A percentile compares a stretch with the other conserved stretches of the same genome.
Evolutionary conservation across 92 coral and sea anemone species (phyloP).

Genomic region (Parazoanthus swiftii): DNA sequence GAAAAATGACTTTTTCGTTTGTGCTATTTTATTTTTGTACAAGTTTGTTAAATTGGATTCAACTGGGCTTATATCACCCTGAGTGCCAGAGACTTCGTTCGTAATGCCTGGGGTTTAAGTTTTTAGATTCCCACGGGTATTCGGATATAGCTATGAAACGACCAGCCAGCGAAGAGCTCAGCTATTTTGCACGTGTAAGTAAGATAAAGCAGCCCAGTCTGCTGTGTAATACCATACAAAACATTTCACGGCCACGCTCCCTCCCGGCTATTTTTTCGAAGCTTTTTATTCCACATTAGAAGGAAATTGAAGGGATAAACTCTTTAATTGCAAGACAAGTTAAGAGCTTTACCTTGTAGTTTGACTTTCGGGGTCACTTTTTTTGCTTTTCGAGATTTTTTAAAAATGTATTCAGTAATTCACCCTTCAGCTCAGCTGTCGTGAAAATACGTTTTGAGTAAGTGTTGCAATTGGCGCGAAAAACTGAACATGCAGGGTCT

Average conservation of each 20-base stretch:
- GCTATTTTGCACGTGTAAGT: not conserved
- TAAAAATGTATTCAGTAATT: no score
- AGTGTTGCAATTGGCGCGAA: not conserved
- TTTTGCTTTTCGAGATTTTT: no score
- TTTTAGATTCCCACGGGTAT: not conserved
- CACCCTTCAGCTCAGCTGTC: not conserved
- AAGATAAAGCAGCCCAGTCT: not conserved
- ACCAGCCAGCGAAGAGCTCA: not conserved
- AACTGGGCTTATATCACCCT: not conserved
- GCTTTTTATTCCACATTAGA: not conserved
- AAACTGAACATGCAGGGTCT: not conserved
- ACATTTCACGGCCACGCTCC: not conserved
- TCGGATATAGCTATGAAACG: not conserved
- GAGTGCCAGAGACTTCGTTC: not conserved
- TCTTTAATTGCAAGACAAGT: not conserved
- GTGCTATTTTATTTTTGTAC: not conserved
- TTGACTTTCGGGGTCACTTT: not conserved
- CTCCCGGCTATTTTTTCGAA: not conserved
- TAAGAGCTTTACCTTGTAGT: not conserved
- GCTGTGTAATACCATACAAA: not conserved
- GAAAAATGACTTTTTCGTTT: not conserved
- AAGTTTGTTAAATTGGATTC: not conserved
- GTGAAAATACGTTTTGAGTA: not conserved
- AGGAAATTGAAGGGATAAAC: not conserved
- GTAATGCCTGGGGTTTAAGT: not conserved